Conservation (phyloP, 2,797 vertebrate genomes). For the Arnoldichthys spilopterus region DNA sequence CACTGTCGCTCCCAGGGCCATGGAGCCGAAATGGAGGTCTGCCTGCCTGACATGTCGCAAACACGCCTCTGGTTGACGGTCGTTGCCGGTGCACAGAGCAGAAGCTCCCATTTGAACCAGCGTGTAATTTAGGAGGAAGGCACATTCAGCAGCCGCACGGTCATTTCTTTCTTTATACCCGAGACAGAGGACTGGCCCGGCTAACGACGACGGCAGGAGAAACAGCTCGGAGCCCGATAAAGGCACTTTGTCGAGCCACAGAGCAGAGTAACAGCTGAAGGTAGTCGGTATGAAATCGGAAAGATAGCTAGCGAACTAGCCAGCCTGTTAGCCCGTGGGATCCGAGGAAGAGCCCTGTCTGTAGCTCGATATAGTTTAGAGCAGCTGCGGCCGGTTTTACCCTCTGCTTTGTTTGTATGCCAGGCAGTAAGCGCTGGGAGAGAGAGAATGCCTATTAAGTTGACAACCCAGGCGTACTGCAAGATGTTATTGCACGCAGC, state of each 20-base stretch:
- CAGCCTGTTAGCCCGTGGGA: not conserved
- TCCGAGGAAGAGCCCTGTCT: no score
- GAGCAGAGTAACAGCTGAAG: not conserved
- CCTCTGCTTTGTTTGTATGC: not conserved
- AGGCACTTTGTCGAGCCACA: not conserved
- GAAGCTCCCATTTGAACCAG: not conserved
- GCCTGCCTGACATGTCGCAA: slow-evolving; percentile 11
- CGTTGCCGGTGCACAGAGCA: slow-evolving; percentile 36
- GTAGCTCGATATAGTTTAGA: not conserved
- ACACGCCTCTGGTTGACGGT: slow-evolving; percentile 41
- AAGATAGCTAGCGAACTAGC: slow-evolving; percentile 36
- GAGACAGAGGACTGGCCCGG: not conserved
- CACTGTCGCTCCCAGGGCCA: not conserved
- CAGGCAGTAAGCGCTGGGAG: not conserved
- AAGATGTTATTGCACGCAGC: slow-evolving; percentile 95
- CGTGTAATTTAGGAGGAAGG: not conserved
- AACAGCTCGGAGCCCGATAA: not conserved
- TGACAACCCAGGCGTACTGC: slow-evolving; percentile 95
- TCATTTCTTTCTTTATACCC: not conserved
- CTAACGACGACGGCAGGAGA: not conserved
- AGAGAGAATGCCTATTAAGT: slow-evolving; percentile 79
- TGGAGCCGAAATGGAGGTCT: slow-evolving; percentile 9
- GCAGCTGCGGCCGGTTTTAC: not conserved
- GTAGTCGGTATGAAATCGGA: slow-evolving; percentile 26
- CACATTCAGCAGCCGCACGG: not conserved